Conservation (phyloP, 2,797 vertebrate genomes). For the Acropternis orthonyx region DNA sequence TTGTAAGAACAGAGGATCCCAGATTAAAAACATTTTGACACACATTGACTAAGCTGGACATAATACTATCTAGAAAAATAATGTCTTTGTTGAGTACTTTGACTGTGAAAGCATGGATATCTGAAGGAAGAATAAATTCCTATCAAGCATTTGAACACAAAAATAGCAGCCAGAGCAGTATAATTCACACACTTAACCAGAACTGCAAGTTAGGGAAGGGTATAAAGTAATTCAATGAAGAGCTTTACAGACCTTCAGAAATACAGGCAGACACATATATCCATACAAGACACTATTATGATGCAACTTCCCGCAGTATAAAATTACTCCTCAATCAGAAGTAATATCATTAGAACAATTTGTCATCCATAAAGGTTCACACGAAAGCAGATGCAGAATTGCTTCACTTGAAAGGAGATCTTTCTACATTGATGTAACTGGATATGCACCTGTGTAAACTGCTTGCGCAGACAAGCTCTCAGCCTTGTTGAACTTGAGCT, state of each 20-base stretch:
- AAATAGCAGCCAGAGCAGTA: not conserved
- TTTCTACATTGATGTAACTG: constrained; percentile 52
- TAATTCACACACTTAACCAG: not conserved
- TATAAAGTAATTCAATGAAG: not conserved
- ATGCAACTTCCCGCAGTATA: not conserved
- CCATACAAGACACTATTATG: not conserved
- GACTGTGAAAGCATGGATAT: not conserved
- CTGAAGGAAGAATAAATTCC: not conserved
- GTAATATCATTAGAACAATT: constrained; percentile 34
- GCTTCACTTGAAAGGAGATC: constrained; percentile 54
- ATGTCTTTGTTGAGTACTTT: not conserved
- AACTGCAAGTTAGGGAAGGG: not conserved
- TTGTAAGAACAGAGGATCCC: not conserved
- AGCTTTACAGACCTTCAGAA: not conserved
- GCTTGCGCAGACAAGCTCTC: constrained; percentile 54
- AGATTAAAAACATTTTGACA: not conserved
- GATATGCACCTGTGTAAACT: constrained; percentile 70
- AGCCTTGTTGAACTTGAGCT: constrained; percentile 49
- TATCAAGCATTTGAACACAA: not conserved
- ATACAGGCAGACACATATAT: not conserved
- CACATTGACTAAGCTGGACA: not conserved
- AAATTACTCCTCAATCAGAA: constrained; percentile 11
- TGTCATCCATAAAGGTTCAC: constrained; percentile 34
- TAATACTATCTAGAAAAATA: not conserved
- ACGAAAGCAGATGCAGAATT: constrained; percentile 44